Conservation (phyloP, 2,797 vertebrate species). For the Acridotheres tristis region DNA sequence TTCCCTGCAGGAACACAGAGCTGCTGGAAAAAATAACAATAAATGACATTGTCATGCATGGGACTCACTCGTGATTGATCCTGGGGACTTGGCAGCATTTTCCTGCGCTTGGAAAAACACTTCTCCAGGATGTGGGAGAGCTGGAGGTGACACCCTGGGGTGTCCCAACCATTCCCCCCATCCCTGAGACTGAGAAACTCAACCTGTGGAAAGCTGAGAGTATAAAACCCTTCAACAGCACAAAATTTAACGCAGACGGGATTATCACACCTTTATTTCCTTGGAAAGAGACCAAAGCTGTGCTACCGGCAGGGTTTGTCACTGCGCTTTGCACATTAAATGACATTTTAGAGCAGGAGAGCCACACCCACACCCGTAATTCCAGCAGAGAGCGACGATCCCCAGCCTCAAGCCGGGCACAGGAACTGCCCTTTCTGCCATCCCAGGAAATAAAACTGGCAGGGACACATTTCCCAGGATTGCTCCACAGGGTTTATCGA, state of each 20-base stretch:
- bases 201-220: not conserved
- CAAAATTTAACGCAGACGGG: fast-evolving
- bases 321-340: fast-evolving
- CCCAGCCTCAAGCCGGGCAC: fast-evolving
- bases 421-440: fast-evolving
- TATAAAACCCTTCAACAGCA: fast-evolving
- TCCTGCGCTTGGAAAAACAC: not conserved
- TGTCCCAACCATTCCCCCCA: not conserved
- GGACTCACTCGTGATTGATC: not conserved
- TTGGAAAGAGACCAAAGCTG: fast-evolving
- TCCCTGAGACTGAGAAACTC: not conserved
- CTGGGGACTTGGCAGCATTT: fast-evolving
- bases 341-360: not conserved
- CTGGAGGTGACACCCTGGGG: not conserved
- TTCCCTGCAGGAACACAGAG: fast-evolving
- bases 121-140: fast-evolving
- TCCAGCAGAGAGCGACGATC: fast-evolving
- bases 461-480: not conserved
- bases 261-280: not conserved
- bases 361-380: fast-evolving
- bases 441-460: not conserved
- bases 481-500: not conserved
- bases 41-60: fast-evolving
- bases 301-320: not conserved
- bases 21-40: not conserved